Percentiles rank a stretch among this genome's conserved stretches.
Conservation (phyloP, 2,797 vertebrate genomes). For the Ambastaia sidthimunki region DNA sequence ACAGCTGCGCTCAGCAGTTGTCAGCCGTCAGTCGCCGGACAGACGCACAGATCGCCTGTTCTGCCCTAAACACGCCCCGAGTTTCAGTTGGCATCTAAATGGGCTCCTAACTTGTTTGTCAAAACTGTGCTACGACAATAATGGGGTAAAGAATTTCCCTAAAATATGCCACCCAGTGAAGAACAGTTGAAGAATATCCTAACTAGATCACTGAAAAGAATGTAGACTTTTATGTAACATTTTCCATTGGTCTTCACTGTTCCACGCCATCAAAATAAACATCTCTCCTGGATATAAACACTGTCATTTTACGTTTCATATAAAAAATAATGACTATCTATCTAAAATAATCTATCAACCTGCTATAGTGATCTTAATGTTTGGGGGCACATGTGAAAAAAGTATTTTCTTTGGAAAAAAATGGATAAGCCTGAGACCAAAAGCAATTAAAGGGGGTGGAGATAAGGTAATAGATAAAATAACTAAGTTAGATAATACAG, state of each 20-base stretch:
- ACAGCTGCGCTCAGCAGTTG: conserved; percentile 49
- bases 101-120: conserved; percentile 19
- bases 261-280: conserved; percentile 54
- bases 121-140: conserved; percentile 13
- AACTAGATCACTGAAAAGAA: conserved; percentile 41
- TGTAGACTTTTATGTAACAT: conserved; percentile 52
- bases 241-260: conserved; percentile 55
- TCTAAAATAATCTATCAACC: conserved; percentile 33
- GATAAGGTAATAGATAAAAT: neutral
- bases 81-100: conserved; percentile 29
- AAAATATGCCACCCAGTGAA: conserved; percentile 28
- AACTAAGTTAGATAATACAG: neutral
- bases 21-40: conserved; percentile 38
- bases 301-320: conserved; percentile 52
- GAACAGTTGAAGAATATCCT: conserved; percentile 30
- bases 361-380: conserved; percentile 26
- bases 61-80: conserved; percentile 12
- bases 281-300: conserved; percentile 52
- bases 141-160: conserved; percentile 22
- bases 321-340: conserved; percentile 23
- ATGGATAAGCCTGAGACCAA: conserved; percentile 25
- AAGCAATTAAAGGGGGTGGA: conserved; percentile 11
- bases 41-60: conserved; percentile 25
- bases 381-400: conserved; percentile 4
- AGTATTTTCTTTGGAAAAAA: conserved; percentile 7